Evolutionary conservation across 2,797 vertebrate species (phyloP).

Genomic region (Tapera naevia): DNA sequence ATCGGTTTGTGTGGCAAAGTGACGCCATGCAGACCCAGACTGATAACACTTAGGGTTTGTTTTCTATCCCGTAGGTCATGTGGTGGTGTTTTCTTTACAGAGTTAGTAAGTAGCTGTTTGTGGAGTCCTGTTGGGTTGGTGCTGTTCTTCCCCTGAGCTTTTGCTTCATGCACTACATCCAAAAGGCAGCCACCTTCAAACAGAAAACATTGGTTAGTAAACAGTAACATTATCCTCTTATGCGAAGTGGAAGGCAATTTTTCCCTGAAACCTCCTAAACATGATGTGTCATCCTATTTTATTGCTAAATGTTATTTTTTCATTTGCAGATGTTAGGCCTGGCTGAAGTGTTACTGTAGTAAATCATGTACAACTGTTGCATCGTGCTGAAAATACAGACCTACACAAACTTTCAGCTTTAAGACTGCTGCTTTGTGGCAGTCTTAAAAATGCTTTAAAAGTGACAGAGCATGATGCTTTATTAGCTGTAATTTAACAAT

Average conservation of each 20-base stretch:
- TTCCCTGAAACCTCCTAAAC: neutral
- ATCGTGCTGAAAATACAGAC: rapidly evolving
- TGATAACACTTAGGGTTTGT: neutral
- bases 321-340: neutral
- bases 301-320: neutral
- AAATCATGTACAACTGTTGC: neutral
- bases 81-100: neutral
- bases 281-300: neutral
- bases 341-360: neutral
- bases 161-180: neutral
- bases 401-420: neutral
- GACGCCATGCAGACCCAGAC: neutral
- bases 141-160: neutral
- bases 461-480: neutral
- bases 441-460: neutral
- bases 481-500: neutral
- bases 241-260: neutral
- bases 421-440: neutral
- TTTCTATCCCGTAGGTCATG: neutral
- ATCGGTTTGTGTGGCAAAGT: neutral
- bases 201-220: neutral
- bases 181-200: neutral
- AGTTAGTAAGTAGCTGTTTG: neutral
- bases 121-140: neutral
- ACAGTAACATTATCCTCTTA: neutral